Conservation (phyloP, 53 echinoderm and acorn worm species). For the Zoroaster sp. region DNA sequence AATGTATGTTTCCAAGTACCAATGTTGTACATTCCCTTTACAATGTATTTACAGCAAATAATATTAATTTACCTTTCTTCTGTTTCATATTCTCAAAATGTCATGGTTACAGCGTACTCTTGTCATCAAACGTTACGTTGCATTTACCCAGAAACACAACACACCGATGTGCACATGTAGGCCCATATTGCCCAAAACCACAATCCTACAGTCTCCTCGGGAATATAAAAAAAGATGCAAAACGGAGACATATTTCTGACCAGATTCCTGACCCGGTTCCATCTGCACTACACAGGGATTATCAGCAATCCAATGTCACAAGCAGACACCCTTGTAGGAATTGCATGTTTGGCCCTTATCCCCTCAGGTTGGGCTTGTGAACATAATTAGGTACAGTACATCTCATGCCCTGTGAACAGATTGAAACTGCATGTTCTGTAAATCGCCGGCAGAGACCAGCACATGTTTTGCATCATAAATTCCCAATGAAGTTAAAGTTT, state of each 20-base stretch:
- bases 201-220: not conserved
- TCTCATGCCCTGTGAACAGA: constrained; percentile 19
- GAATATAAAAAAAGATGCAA: not conserved
- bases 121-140: too few relatives aligned
- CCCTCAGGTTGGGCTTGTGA: not conserved
- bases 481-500: constrained; percentile 12
- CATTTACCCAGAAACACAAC: not conserved
- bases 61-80: too few relatives aligned
- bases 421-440: constrained; percentile 28
- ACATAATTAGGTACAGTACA: constrained; percentile 51
- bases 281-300: not conserved
- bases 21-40: too few relatives aligned
- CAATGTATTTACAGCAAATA: too few relatives aligned
- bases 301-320: not conserved
- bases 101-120: too few relatives aligned
- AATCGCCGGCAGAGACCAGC: constrained; percentile 8
- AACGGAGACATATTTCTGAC: not conserved
- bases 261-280: not conserved
- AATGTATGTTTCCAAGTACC: too few relatives aligned
- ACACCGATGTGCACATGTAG: not conserved
- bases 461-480: constrained; percentile 49
- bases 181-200: not conserved
- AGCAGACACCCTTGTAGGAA: not conserved
- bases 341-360: constrained; percentile 24
- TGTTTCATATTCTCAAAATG: too few relatives aligned